Evolutionary conservation across 2,113 vertebrate species (phyloP).

Genomic region (Thomomys bottae): DNA sequence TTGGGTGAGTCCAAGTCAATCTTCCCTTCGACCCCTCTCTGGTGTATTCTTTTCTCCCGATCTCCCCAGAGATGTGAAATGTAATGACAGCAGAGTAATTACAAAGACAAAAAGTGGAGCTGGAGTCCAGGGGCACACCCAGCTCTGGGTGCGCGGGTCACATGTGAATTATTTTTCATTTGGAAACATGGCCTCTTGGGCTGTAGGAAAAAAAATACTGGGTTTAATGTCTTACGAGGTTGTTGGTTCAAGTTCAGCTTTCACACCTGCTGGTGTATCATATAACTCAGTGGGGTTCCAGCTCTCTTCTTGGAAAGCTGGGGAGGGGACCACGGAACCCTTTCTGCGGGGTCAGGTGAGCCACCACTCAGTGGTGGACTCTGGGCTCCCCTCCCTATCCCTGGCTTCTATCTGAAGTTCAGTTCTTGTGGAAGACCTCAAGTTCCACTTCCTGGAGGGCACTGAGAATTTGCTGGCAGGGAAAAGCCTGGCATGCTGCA

Average conservation of each 20-base stretch:
- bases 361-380: not conserved
- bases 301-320: not conserved
- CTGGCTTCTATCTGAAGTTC: not conserved
- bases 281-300: not conserved
- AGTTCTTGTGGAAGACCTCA: not conserved
- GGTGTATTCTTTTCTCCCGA: no score
- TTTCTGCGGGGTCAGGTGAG: not conserved
- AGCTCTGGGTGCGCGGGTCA: not conserved
- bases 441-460: not conserved
- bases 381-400: no score
- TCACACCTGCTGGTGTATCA: not conserved
- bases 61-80: not conserved
- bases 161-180: not conserved
- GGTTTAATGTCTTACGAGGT: not conserved
- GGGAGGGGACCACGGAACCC: not conserved
- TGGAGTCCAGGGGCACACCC: not conserved
- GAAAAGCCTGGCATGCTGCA: not conserved
- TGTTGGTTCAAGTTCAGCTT: not conserved
- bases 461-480: not conserved
- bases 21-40: not conserved
- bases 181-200: not conserved
- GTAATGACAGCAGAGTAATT: accelerated
- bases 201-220: not conserved
- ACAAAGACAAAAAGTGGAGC: not conserved
- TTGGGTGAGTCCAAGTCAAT: accelerated